These are phyloP conservation scores for Argyrosomus regius DNA, from an alignment of 2,797 vertebrate genomes.

Conservation along the genomic window DNA sequence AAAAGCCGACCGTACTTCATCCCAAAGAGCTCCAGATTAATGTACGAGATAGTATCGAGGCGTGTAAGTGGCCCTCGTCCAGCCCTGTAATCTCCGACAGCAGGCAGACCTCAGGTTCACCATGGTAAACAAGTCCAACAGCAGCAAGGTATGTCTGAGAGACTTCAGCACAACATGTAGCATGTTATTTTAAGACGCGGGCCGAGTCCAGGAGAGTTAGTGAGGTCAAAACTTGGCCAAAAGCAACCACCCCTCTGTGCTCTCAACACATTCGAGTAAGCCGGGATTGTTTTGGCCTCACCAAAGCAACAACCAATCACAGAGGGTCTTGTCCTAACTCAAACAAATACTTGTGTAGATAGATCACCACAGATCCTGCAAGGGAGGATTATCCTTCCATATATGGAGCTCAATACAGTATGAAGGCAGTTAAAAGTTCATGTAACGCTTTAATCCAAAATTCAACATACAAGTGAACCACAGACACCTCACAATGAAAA, in stretches of 20 bases:
- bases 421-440: constrained; percentile 14
- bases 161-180: constrained; percentile 57
- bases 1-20: constrained; percentile 10
- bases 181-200: constrained; percentile 69
- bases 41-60: constrained; percentile 41
- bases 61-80: constrained; percentile 30
- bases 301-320: constrained; percentile 49
- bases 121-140: constrained; percentile 63
- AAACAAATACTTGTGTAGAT: constrained; percentile 71
- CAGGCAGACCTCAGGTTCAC: constrained; percentile 54
- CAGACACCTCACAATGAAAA: neutral
- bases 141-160: constrained; percentile 66
- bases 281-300: constrained; percentile 53
- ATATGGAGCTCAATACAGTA: constrained; percentile 50
- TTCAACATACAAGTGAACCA: neutral
- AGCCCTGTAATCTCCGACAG: constrained; percentile 51
- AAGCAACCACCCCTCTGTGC: constrained; percentile 43
- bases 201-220: constrained; percentile 49
- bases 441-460: neutral
- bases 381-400: constrained; percentile 48
- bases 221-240: constrained; percentile 68
- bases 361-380: constrained; percentile 50
- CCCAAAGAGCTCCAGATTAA: constrained; percentile 38
- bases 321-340: constrained; percentile 37
- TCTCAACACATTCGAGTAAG: constrained; percentile 43